A percentile compares a stretch with the other conserved stretches of the same genome.
These are phyloP conservation scores for Aspiorhynchus laticeps DNA, from an alignment of 2,113 vertebrate genomes.

Conservation along the genomic window DNA sequence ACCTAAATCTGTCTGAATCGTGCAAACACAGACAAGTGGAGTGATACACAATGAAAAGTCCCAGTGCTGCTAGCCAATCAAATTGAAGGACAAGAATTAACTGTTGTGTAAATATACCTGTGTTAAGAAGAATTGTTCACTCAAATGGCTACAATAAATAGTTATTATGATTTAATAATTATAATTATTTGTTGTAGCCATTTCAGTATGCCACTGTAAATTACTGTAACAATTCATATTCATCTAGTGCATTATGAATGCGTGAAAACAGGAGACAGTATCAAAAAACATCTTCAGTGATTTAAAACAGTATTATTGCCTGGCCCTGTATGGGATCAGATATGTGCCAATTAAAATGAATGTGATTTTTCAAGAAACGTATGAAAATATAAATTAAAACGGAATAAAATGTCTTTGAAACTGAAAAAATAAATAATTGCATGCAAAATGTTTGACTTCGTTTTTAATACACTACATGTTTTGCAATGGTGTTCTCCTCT, in stretches of 20 bases:
- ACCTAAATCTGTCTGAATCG: no score
- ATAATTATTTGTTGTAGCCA: background rate
- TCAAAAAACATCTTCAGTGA: conserved; percentile 9
- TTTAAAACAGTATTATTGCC: background rate
- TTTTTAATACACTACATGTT: no score
- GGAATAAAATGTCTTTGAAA: no score
- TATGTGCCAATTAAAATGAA: no score
- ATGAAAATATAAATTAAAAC: no score
- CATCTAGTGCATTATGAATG: background rate
- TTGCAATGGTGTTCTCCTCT: no score
- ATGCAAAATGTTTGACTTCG: no score
- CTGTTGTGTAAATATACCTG: background rate
- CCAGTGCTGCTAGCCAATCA: background rate
- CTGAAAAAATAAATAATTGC: no score
- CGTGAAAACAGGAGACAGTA: background rate
- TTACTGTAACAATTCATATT: background rate
- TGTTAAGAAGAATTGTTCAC: background rate
- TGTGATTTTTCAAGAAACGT: no score
- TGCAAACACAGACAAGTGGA: no score
- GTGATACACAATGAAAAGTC: background rate
- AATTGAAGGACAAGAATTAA: no score
- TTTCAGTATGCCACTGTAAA: background rate
- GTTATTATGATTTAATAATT: background rate
- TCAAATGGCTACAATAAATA: background rate
- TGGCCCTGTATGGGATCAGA: no score